These are phyloP conservation scores for Carcina quercana DNA, from an alignment of 2,888 invertebrate genomes.

Conservation along the genomic window DNA sequence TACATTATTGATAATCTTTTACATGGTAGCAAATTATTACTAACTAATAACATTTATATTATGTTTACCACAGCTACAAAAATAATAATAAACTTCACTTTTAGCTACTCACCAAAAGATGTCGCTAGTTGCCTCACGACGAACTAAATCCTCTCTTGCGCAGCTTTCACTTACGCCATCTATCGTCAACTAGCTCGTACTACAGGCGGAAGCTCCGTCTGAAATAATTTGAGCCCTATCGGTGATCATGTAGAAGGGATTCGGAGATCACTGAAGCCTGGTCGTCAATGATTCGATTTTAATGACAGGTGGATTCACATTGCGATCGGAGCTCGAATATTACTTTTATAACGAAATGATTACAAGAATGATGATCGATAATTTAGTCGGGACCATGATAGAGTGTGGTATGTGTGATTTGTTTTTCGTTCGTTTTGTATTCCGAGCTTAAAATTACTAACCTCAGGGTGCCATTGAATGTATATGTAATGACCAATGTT, in stretches of 20 bases:
- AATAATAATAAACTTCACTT: background rate
- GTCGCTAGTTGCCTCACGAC: conserved; percentile 32
- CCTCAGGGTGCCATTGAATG: too few species aligned
- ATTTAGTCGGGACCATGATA: conserved; percentile 26
- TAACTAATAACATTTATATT: too few species aligned
- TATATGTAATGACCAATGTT: too few species aligned
- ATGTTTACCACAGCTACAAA: too few species aligned
- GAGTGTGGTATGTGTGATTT: conserved; percentile 16
- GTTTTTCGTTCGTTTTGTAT: conserved; percentile 4
- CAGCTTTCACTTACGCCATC: conserved; percentile 30
- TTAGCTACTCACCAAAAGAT: conserved; percentile 47
- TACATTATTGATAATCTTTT: too few species aligned
- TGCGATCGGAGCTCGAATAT: conserved; percentile 22
- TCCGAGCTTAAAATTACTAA: too few species aligned
- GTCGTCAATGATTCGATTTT: conserved; percentile 55
- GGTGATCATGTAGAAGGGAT: conserved; percentile 7
- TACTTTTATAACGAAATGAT: conserved; percentile 57
- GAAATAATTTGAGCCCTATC: conserved; percentile 25
- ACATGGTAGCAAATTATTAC: too few species aligned
- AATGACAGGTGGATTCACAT: conserved; percentile 44
- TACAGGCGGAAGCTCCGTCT: conserved; percentile 19
- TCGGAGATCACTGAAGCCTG: conserved; percentile 22
- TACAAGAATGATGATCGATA: conserved; percentile 47
- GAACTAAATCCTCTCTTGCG: conserved; percentile 30
- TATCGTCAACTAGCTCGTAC: conserved; percentile 12